A percentile compares a stretch with the other conserved stretches of the same genome.
These are phyloP conservation scores for Cataglyphis albicans DNA, from an alignment of 2,888 invertebrate species.

Conservation along the genomic window DNA sequence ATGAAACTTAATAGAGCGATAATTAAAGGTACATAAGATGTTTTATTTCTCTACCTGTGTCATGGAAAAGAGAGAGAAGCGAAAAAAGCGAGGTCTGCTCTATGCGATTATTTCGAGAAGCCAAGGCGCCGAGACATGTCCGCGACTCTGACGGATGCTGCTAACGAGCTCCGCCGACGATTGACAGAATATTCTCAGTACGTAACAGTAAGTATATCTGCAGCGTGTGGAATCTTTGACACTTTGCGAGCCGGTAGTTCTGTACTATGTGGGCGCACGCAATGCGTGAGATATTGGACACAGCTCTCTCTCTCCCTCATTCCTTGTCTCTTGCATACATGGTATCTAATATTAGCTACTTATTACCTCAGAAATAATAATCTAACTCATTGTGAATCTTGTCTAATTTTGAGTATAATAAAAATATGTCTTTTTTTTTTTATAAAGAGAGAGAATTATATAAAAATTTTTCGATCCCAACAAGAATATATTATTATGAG, in stretches of 20 bases:
- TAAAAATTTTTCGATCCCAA: neutral
- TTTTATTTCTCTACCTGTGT: neutral
- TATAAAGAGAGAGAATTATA: neutral
- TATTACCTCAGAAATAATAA: neutral
- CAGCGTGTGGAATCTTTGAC: conserved; percentile 43
- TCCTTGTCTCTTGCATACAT: neutral
- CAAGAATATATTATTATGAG: neutral
- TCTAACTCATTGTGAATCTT: neutral
- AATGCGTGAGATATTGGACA: neutral
- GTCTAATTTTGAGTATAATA: neutral
- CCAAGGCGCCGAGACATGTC: conserved; percentile 74
- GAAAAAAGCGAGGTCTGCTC: conserved; percentile 57
- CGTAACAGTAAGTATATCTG: conserved; percentile 63
- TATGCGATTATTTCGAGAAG: conserved; percentile 81
- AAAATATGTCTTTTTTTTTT: neutral
- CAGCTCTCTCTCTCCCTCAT: neutral
- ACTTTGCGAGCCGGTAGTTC: conserved; percentile 28
- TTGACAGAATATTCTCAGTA: conserved; percentile 84
- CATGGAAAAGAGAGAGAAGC: conserved; percentile 33
- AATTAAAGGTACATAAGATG: neutral
- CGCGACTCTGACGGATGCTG: conserved; percentile 77
- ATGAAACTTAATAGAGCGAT: neutral
- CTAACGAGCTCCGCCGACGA: conserved; percentile 83
- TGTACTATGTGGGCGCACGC: neutral
- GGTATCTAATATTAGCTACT: neutral